These are phyloP conservation scores for Eupsittula cactorum DNA, from an alignment of 2,113 vertebrate species.

Conservation along the genomic window DNA sequence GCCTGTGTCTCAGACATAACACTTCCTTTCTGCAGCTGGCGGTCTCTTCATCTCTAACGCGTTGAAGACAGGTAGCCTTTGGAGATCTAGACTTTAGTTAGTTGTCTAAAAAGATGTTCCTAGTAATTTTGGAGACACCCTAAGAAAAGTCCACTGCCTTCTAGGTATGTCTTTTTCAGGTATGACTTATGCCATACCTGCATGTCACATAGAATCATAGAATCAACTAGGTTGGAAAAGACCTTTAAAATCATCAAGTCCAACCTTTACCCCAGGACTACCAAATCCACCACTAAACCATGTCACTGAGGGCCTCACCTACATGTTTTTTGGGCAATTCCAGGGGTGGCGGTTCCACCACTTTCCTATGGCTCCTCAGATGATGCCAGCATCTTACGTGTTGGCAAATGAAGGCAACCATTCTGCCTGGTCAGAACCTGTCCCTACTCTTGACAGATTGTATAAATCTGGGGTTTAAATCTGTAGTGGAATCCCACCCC, in stretches of 20 bases:
- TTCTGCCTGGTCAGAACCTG: not conserved
- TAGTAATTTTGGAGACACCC: not conserved
- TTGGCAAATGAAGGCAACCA: not conserved
- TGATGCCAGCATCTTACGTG: not conserved
- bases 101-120: not conserved
- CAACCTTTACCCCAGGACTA: not conserved
- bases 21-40: not conserved
- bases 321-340: not conserved
- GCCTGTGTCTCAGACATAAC: rapidly evolving
- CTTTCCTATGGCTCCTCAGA: not conserved
- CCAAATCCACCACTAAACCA: not conserved
- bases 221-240: not conserved
- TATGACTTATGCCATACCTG: not conserved
- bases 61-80: not conserved
- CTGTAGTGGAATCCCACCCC: not conserved
- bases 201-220: not conserved
- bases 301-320: not conserved
- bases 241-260: not conserved
- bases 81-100: not conserved
- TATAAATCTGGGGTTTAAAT: not conserved
- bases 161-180: not conserved
- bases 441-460: not conserved
- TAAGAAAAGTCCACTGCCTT: not conserved
- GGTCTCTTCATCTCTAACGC: not conserved
- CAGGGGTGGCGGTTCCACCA: not conserved